Evolutionary conservation across 2,888 invertebrate species (phyloP), one percentile per base, ranked within the genome.

Genomic region (Acrobeloides nanus): DNA sequence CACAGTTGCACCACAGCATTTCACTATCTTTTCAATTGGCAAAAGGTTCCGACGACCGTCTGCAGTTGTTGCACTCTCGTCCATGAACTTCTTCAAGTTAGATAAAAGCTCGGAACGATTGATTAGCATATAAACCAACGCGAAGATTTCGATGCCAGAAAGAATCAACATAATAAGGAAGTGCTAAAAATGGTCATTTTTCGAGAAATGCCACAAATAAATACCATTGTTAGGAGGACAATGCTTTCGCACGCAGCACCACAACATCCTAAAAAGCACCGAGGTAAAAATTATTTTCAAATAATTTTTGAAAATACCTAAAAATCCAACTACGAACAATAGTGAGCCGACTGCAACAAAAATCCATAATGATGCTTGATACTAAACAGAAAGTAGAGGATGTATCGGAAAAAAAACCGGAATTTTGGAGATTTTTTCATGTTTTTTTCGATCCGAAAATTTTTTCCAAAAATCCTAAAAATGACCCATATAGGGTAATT

Each of bases 331-430:
- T 23, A 66, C 29, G 48, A 71, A 59, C 12, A 71, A 52, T 20
- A 71, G 55, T 34, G 62, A 64, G 15, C 68, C 70, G 33, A 72
- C 61, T 0, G 59, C 71, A n/a, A 64, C 66, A 10, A 71, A 48
- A 20, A 71, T 59, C 71, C 71, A 71, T 18, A 71, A 52, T 6
- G 65, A 64, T 0, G 71, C 67, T 56, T 72, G 64, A 44, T 72
- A 71, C 69, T 69, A 46, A 32, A 66, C 61, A 24, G n/a, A 46
- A n/a, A n/a, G n/a, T n/a, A n/a, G n/a, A n/a, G n/a, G n/a, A n/a
- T n/a, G n/a, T n/a, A n/a, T n/a, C n/a, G n/a, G n/a, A n/a, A n/a
- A n/a, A n/a, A n/a, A n/a, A n/a, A n/a, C n/a, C n/a, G n/a, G n/a
- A n/a, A n/a, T n/a, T n/a, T n/a, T n/a, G n/a, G n/a, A n/a, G n/a